Conservation (phyloP, 1,140 invertebrate species). For the Euwallacea similis region DNA sequence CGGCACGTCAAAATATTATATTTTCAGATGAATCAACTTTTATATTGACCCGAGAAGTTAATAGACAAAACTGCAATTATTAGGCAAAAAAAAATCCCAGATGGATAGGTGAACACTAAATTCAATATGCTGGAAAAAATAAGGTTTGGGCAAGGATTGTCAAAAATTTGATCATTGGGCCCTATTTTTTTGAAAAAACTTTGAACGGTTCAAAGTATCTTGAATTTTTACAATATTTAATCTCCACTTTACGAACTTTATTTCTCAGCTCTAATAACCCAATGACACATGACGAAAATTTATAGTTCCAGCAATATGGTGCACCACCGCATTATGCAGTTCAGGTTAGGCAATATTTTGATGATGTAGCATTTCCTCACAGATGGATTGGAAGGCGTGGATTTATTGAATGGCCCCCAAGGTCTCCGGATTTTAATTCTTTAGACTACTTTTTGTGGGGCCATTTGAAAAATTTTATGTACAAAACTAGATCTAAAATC, state of each 20-base stretch:
- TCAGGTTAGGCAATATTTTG: too few relatives aligned
- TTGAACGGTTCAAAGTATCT: slow-evolving; percentile 24
- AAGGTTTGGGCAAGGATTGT: slow-evolving; percentile 22
- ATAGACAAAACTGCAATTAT: slow-evolving; percentile 38
- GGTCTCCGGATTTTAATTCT: slow-evolving; percentile 49
- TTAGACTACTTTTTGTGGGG: too few relatives aligned
- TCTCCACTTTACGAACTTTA: neutral
- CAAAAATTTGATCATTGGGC: slow-evolving; percentile 9
- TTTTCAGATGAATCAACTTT: slow-evolving; percentile 32
- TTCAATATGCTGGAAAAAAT: slow-evolving; percentile 31
- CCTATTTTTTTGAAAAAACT: slow-evolving; percentile 24
- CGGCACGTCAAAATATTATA: slow-evolving; percentile 19
- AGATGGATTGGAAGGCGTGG: slow-evolving; percentile 49
- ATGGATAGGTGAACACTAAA: slow-evolving; percentile 35
- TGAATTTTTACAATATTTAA: slow-evolving; percentile 20
- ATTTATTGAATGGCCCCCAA: slow-evolving; percentile 46
- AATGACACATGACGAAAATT: slow-evolving; percentile 14
- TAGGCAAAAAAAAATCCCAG: slow-evolving; percentile 29
- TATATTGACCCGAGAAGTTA: slow-evolving; percentile 21
- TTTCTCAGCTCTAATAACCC: slow-evolving; percentile 8
- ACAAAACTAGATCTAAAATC: too few relatives aligned
- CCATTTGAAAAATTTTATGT: too few relatives aligned
- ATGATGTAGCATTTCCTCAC: slow-evolving; percentile 39
- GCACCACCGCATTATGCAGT: too few relatives aligned
- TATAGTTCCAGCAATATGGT: too few relatives aligned